Percentiles rank a stretch among this genome's conserved stretches.
Conservation (phyloP, 2,113 vertebrate genomes). For the Lasiurus borealis region DNA sequence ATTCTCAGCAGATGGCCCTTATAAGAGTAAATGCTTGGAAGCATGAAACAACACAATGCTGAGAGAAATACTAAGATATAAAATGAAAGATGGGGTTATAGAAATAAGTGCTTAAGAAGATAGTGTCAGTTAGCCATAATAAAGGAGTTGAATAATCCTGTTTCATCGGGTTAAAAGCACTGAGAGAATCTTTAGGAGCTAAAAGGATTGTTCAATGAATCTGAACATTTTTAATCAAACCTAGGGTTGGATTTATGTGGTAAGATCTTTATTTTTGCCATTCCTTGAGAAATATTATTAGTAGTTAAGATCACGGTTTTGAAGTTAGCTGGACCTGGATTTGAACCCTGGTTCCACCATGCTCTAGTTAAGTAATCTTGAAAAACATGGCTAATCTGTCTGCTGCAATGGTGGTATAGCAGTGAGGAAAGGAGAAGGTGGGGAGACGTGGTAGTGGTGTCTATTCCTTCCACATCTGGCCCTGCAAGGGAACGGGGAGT, state of each 20-base stretch:
- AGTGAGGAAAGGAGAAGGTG: too few relatives aligned
- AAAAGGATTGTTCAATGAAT: slow-evolving; percentile 7
- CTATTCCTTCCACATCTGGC: too few relatives aligned
- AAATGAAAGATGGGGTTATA: background rate
- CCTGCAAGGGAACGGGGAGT: too few relatives aligned
- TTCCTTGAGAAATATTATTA: background rate
- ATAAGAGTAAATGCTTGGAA: background rate
- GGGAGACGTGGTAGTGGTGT: fast-evolving
- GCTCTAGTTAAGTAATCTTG: background rate
- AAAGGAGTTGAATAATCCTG: background rate
- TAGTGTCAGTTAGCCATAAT: background rate
- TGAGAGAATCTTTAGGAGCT: background rate
- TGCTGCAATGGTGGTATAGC: too few relatives aligned
- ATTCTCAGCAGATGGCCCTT: background rate
- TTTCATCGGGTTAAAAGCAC: background rate
- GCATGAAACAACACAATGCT: background rate
- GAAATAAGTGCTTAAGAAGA: background rate
- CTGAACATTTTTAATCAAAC: background rate
- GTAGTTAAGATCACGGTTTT: background rate
- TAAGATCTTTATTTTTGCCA: background rate
- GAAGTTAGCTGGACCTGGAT: background rate
- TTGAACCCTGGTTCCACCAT: background rate
- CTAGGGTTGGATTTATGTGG: background rate
- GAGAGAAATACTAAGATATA: background rate
- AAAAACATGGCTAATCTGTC: background rate